Conservation (phyloP, 37 sponge, comb jelly and placozoan species). For the Aplysina aerophoba region DNA sequence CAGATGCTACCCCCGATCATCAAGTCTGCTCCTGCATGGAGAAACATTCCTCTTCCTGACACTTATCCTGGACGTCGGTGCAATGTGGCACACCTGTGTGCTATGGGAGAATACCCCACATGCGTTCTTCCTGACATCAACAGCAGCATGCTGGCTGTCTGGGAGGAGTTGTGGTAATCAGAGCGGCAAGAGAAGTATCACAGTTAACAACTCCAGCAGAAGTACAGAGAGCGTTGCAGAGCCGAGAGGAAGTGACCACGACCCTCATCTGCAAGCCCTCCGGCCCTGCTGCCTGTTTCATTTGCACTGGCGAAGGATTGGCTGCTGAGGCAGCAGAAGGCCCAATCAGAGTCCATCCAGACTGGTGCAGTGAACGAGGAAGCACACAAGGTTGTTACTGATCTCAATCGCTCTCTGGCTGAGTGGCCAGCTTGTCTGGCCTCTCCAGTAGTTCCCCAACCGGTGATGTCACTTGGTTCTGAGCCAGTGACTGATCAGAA, state of each 20-base stretch:
- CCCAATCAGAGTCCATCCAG: constrained; percentile 36
- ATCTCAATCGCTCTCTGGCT: constrained; percentile 48
- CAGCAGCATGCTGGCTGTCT: neutral
- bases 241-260: constrained; percentile 19
- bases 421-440: constrained; percentile 55
- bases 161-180: constrained; percentile 37
- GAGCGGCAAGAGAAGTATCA: neutral
- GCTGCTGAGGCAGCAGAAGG: constrained; percentile 54
- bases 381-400: constrained; percentile 38
- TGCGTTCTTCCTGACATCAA: constrained; percentile 31
- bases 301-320: constrained; percentile 60
- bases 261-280: neutral
- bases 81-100: constrained; percentile 41
- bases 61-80: constrained; percentile 45
- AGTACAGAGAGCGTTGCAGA: constrained; percentile 24
- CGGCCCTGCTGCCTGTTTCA: constrained; percentile 50
- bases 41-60: constrained; percentile 39
- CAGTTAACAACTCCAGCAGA: neutral
- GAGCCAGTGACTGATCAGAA: constrained; percentile 42
- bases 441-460: constrained; percentile 45
- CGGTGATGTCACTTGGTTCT: constrained; percentile 53
- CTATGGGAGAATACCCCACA: constrained; percentile 45
- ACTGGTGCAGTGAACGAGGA: constrained; percentile 31
- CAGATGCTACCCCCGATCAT: neutral
- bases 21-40: constrained; percentile 39